Base-by-base conservation (phyloP, 2,797 vertebrate species). In the Anguilla marmorata region DNA sequence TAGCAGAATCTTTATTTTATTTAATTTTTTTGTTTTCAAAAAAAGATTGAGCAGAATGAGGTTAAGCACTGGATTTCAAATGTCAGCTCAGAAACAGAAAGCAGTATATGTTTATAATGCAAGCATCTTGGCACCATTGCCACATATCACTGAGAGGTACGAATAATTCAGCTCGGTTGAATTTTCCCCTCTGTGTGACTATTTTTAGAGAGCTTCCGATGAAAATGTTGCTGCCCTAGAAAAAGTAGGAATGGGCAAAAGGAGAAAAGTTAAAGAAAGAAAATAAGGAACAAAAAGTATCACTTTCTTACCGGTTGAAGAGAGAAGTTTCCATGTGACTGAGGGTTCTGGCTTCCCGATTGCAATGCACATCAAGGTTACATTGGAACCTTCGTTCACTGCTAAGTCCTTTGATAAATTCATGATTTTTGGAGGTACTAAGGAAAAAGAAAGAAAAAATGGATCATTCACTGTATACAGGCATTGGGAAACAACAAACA, bases 391-490 rank as follows among this genome's bases (percentile, higher is more conserved):
- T 92, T 97, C 96, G 14, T 96, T 97, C 37, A 97, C 96, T 90
- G 94, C 93, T 2, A 96, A 87, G 66, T 95, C 94, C 90, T 90
- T 95, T 8, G 96, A 94, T 88, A 96, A 88, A 92, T 95, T 96
- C 92, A 94, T 93, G 88, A 97, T 96, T 92, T 94, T 96, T 1
- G 96, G 96, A 79, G 96, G 95, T 48, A 96, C 96, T 96, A 93
- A 86, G 86, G 16, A 52, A 37, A 69, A 58, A 85, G 33, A 84
- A 48, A 74, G 16, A 84, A 87, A 87, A 60, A 1, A 85, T 79
- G 7, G 48, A 50, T 83, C 8, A 86, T 33, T 74, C 45, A 7
- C 21, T 50, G 41, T 82, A 21, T 9, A 50, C 41, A 24, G 9
- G 41, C 41, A 48, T 50, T 2, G 41, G 41, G 41, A 82, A 50